Conservation (phyloP, 2,113 vertebrate genomes). For the Mystacornis crossleyi region DNA sequence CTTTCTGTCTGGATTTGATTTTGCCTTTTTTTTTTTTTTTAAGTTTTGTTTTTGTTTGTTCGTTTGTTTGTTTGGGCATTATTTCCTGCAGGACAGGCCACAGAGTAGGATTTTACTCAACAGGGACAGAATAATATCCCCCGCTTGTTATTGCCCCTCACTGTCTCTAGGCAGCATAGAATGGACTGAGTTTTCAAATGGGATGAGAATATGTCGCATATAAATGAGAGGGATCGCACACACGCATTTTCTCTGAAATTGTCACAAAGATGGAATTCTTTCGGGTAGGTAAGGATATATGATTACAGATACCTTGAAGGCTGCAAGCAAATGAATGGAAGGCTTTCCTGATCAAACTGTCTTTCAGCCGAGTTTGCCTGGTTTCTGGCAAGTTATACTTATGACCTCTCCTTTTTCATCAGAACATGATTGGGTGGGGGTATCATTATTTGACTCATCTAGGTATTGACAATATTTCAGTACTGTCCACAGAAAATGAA, state of each 20-base stretch:
- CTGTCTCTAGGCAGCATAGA: neutral
- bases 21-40: neutral
- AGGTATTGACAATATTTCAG: neutral
- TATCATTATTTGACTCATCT: neutral
- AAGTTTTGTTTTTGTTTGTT: no score
- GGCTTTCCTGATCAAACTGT: neutral
- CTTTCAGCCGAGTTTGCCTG: neutral
- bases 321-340: neutral
- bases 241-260: neutral
- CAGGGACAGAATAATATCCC: neutral
- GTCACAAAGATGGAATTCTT: neutral
- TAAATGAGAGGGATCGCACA: neutral
- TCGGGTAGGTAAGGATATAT: neutral
- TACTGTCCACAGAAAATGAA: neutral
- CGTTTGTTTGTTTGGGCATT: neutral
- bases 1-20: neutral
- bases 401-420: neutral
- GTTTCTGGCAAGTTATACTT: neutral
- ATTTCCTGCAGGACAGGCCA: neutral
- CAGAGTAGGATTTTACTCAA: neutral
- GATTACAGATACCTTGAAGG: neutral
- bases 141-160: neutral
- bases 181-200: neutral
- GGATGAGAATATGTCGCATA: neutral
- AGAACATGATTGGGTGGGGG: neutral